These are phyloP conservation scores for Chunga burmeisteri DNA, from an alignment of 2,113 vertebrate genomes.

Conservation along the genomic window DNA sequence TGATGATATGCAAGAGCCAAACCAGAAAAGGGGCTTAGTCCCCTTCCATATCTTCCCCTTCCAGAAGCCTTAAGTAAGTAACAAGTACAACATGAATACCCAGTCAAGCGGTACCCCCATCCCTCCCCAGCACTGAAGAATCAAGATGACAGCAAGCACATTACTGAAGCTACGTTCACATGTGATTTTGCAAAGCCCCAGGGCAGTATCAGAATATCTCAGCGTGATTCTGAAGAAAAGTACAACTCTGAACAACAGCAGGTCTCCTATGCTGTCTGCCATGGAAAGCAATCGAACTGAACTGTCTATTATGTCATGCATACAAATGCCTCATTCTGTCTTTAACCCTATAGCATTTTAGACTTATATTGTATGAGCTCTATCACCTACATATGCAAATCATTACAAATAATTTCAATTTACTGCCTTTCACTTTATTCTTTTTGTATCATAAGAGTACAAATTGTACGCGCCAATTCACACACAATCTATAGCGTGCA, in stretches of 20 bases:
- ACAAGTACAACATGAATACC: fast-evolving
- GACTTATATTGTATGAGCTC: background rate
- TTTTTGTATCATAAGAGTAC: background rate
- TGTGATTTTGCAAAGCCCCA: background rate
- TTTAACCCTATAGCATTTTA: background rate
- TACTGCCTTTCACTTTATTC: background rate
- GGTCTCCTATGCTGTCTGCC: background rate
- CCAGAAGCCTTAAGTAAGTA: background rate
- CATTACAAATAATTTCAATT: background rate
- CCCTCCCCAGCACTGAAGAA: background rate
- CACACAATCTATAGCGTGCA: fast-evolving
- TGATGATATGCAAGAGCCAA: background rate
- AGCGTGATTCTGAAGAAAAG: background rate
- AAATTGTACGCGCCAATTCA: background rate
- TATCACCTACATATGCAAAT: background rate
- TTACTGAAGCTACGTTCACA: background rate
- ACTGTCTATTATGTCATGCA: background rate
- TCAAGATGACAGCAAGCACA: background rate
- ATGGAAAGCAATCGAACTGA: background rate
- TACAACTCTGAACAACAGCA: background rate
- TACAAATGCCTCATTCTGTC: background rate
- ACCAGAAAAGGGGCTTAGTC: background rate
- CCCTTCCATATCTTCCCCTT: background rate
- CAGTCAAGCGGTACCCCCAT: no score
- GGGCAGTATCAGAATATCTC: background rate